Base-by-base conservation (phyloP, 2,888 invertebrate genomes). In the Leptinotarsa peninsularis region DNA sequence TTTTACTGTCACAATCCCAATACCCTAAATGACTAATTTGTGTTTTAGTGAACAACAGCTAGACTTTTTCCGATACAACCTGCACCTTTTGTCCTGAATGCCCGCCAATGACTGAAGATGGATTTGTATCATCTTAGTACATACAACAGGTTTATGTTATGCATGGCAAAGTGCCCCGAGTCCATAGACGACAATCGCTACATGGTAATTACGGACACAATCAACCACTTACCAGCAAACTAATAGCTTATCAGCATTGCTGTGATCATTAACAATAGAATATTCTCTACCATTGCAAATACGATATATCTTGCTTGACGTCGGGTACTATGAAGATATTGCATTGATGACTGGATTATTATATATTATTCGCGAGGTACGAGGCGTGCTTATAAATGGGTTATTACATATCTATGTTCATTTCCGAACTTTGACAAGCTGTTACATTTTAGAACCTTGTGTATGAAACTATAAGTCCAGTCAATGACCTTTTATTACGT, bases 191-290 rank as follows among this genome's bases (percentile, higher is more conserved):
- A 85, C 85, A 85, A 85, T 85, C 84, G 82, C 81, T 83, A 82
- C 81, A 82, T 84, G 82, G 84, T 84, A 85, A 85, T 85, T 85
- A 85, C 82, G 82, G 81, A 82, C 84, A 84, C 84, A 84, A 85
- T 85, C 84, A 80, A 82, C 83, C 83, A 80, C 81, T 82, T 82
- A 80, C 80, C 78, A 68, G 78, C 76, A 79, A 82, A 82, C 83
- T 84, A 84, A 85, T 84, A 86, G 83, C 82, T 83, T 84, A 85
- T 85, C 85, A 84, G 82, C 85, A 83, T 83, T 78, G 82, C 81
- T 83, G 81, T 74, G 79, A 77, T 76, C 81, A 77, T 81, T 82
- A 78, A 79, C 79, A 79, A 78, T 76, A 79, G 70, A 78, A 75
- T 78, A 77, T 76, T 76, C 75, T 68, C 72, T 79, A 80, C 78